phyloP scores from a whole-genome alignment of 2,888 invertebrate species.

The Operophtera brumata region DNA sequence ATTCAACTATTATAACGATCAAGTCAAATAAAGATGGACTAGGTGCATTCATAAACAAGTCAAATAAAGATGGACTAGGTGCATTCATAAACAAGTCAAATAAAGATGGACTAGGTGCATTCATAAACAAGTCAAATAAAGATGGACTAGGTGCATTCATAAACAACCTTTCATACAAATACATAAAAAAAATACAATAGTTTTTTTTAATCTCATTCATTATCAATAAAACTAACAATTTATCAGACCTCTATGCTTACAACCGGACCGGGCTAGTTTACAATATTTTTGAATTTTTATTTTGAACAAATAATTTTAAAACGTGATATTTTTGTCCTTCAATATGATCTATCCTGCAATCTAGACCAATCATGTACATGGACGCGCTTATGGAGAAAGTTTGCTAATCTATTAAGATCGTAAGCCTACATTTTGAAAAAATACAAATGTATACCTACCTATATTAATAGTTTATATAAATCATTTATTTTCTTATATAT shows the following conservation, averaged over 20 bases:
- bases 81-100: no score
- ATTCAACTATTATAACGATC: slow-evolving; percentile 25
- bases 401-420: slow-evolving; percentile 48
- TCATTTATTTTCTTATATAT: background rate
- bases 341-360: background rate
- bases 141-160: no score
- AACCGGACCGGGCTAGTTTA: no score
- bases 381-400: slow-evolving; percentile 40
- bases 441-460: slow-evolving; percentile 50
- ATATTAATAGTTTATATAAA: background rate
- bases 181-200: no score
- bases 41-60: background rate
- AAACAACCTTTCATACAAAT: no score
- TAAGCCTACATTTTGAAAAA: slow-evolving; percentile 55
- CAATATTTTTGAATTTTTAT: no score
- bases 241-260: no score
- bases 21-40: slow-evolving; percentile 14
- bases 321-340: background rate
- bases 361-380: slow-evolving; percentile 44
- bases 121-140: no score
- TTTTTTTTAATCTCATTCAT: no score
- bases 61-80: background rate
- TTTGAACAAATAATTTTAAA: no score
- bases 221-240: no score
- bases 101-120: no score